phyloP scores from a whole-genome alignment of 2,888 invertebrate species.

The Macrophya alboannulata region DNA sequence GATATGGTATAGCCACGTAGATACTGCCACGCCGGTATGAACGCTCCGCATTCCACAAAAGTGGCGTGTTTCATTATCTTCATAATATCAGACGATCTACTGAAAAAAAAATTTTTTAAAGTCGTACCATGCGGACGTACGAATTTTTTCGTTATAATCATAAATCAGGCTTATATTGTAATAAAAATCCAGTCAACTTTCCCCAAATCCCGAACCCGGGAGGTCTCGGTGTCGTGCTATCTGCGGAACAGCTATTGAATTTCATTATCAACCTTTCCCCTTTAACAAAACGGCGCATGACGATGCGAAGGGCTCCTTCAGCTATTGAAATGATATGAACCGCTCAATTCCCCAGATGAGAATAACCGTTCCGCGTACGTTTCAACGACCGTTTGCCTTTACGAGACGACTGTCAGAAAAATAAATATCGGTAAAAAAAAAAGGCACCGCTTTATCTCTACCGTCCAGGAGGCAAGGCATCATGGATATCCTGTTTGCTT shows the following conservation, averaged over 20 bases:
- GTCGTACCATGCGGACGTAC: slow-evolving; percentile 26
- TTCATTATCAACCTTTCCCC: slow-evolving; percentile 49
- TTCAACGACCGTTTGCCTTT: slow-evolving; percentile 51
- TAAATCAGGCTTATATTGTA: slow-evolving; percentile 50
- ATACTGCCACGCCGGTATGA: neutral
- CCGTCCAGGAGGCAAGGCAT: slow-evolving; percentile 40
- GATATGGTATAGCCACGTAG: neutral
- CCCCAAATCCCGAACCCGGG: slow-evolving; percentile 28
- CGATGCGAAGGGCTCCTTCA: slow-evolving; percentile 48
- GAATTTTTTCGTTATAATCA: slow-evolving; percentile 44
- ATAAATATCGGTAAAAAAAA: slow-evolving; percentile 48
- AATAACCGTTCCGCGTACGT: slow-evolving; percentile 54
- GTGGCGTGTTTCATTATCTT: slow-evolving; percentile 49
- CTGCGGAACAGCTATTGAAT: slow-evolving; percentile 52
- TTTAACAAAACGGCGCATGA: slow-evolving; percentile 44
- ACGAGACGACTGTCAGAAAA: slow-evolving; percentile 51
- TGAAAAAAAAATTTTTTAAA: neutral
- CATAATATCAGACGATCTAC: slow-evolving; percentile 22
- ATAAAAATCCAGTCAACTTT: slow-evolving; percentile 52
- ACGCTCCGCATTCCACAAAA: slow-evolving; percentile 24
- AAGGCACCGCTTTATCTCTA: slow-evolving; percentile 18
- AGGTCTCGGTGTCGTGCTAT: slow-evolving; percentile 37
- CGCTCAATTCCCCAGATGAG: slow-evolving; percentile 54
- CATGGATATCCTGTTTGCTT: slow-evolving; percentile 33
- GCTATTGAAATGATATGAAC: slow-evolving; percentile 54